Evolutionary conservation across 2,113 vertebrate species (phyloP).

Genomic region (Herpetotheres cachinnans): DNA sequence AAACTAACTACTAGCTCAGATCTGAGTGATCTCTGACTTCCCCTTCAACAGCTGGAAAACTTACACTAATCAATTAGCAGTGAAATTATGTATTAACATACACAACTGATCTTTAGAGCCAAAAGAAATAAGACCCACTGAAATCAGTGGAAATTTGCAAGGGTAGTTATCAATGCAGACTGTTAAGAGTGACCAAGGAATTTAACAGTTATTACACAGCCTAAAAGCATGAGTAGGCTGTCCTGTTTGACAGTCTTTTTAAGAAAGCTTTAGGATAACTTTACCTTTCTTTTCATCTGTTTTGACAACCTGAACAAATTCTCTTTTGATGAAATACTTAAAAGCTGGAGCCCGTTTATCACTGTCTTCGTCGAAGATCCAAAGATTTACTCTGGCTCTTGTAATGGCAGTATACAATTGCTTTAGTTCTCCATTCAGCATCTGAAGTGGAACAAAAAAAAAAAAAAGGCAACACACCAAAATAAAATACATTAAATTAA

Average conservation of each 20-base stretch:
- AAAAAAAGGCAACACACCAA: background rate
- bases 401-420: conserved; percentile 82
- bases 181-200: background rate
- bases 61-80: background rate
- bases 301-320: conserved; percentile 79
- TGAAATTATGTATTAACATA: background rate
- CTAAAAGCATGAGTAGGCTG: background rate
- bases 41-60: background rate
- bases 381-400: conserved; percentile 82
- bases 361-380: conserved; percentile 82
- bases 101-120: background rate
- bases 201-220: background rate
- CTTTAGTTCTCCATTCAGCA: conserved; percentile 82
- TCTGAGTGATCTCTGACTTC: background rate
- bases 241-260: background rate
- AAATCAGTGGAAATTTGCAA: background rate
- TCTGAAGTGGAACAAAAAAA: conserved; percentile 41
- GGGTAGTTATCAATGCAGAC: background rate
- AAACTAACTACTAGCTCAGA: background rate
- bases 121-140: background rate
- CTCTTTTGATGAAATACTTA: conserved; percentile 74
- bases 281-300: conserved; percentile 81
- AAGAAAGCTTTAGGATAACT: background rate
- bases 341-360: conserved; percentile 81
- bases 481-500: background rate